A percentile compares a stretch with the other conserved stretches of the same genome.
Evolutionary conservation across 2,888 invertebrate species (phyloP).

Genomic region (Ophion ventricosus): DNA sequence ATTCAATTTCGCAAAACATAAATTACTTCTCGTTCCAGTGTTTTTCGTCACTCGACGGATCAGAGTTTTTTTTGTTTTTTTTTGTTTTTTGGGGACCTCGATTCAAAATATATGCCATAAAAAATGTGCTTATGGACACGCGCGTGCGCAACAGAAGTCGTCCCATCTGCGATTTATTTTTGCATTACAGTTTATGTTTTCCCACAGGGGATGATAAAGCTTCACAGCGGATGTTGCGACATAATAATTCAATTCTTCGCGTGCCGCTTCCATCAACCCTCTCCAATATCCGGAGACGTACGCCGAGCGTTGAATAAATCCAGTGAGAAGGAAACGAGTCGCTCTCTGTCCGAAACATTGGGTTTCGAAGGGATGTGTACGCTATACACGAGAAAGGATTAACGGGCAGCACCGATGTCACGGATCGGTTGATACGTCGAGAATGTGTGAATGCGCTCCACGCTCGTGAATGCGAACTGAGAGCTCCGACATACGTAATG

Average conservation of each 20-base stretch:
- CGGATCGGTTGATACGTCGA: constrained; percentile 67
- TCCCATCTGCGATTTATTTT: background rate
- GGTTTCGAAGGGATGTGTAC: constrained; percentile 27
- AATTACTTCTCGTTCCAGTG: no score
- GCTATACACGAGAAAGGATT: constrained; percentile 65
- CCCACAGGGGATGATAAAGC: background rate
- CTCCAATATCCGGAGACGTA: constrained; percentile 47
- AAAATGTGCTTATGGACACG: no score
- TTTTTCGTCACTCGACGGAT: no score
- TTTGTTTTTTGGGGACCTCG: no score
- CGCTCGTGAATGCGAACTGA: constrained; percentile 45
- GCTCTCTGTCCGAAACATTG: constrained; percentile 1
- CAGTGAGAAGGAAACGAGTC: constrained; percentile 32
- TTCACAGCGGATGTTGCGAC: background rate
- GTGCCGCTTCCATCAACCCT: constrained; percentile 15
- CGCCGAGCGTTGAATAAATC: constrained; percentile 20
- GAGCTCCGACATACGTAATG: constrained; percentile 61
- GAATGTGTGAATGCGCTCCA: constrained; percentile 47
- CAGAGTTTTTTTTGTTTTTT: no score
- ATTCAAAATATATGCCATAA: no score
- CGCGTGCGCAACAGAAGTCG: no score
- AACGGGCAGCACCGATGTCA: constrained; percentile 67
- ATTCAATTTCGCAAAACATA: no score
- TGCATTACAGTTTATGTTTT: background rate
- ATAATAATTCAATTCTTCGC: constrained; percentile 13